Base-by-base conservation (phyloP, 2,113 vertebrate genomes). In the Callocephalon fimbriatum region DNA sequence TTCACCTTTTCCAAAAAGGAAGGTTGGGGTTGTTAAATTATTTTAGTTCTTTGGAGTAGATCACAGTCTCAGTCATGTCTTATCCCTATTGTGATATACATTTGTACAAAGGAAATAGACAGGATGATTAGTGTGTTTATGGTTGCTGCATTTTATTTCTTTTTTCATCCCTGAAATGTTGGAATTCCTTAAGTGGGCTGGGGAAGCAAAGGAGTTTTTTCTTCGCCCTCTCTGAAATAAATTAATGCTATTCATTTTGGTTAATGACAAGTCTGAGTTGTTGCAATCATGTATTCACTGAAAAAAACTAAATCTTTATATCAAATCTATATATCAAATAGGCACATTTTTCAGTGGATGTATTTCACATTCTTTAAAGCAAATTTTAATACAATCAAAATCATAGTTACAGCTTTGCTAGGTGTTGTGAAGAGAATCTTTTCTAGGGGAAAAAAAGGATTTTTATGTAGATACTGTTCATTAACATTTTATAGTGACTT, bases 1-100 rank as follows among this genome's bases (percentile, higher is more conserved):
- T 95, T 95, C 86, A 68, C 80, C 80, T 95, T 68, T 68, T 85
- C 35, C 66, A 85, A 74, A 35, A 51, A 86, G 92, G 51, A 97
- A 95, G 93, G 71, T 80, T 84, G 86, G 15, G 13, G 56, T 79
- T 91, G 63, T 45, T 86, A 50, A 75, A 70, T 87, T 72, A 61
- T 51, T 92, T 90, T 73, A 26, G 25, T 37, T 88, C 65, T 71
- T 86, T 17, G n/a, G 79, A 78, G 27, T 66, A 56, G 27, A 54
- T 79, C 44, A 45, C 51, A 71, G 20, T 61, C 32, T 78, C 38
- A 48, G n/a, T 38, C 10, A 2, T 71, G 35, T 71, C 72, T 92
- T 79, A 35, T 90, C n/a, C n/a, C 45, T 72, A 17, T 67, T 92
- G 40, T 51, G 47, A 0, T 75, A 13, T 62, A 7, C 37, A 29